Evolutionary conservation across 2,888 invertebrate species (phyloP), one percentile per base, ranked within the genome.

Genomic region (Pandemis heparana): DNA sequence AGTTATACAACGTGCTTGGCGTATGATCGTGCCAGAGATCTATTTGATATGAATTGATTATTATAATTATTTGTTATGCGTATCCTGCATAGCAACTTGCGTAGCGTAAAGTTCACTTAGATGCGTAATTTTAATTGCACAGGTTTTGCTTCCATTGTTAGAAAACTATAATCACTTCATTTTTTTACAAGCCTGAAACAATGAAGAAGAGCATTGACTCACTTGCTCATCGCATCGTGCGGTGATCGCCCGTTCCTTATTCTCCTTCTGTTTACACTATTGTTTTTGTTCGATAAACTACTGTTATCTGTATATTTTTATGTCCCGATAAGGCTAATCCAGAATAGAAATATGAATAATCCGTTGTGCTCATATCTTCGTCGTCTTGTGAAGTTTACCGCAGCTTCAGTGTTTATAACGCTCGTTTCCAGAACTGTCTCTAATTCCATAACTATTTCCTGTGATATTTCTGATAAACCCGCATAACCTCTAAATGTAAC

Each of bases 261-360:
- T 41, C n/a, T 62, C 14, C 38, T 62, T 48, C 6, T 62, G 10
- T 62, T 16, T 39, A 18, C 10, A n/a, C 14, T 62, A 62, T 62
- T 62, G 41, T 62, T 41, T 41, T 62, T 62, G 16, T 41, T 62
- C 8, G 16, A 62, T n/a, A 62, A 62, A 38, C 38, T 60, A 1
- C n/a, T 38, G 14, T 60, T 60, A 38, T 60, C 62, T 41, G 7
- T 18, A 16, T 62, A 5, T 41, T 10, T 38, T 10, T 23, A 56
- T 7, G 12, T 41, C 39, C 8, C 32, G 62, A 62, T 62, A 62
- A 41, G 5, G 32, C 61, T 61, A 61, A 61, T 61, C 61, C 61
- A 16, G n/a, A 38, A 60, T 8, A 8, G 16, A 41, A 43, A 43
- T 14, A 38, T 41, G 62, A 39, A 62, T 62, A 62, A 62, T 18